These are phyloP conservation scores for Eristalis intricaria DNA, from an alignment of 2,888 invertebrate species.

Conservation along the genomic window DNA sequence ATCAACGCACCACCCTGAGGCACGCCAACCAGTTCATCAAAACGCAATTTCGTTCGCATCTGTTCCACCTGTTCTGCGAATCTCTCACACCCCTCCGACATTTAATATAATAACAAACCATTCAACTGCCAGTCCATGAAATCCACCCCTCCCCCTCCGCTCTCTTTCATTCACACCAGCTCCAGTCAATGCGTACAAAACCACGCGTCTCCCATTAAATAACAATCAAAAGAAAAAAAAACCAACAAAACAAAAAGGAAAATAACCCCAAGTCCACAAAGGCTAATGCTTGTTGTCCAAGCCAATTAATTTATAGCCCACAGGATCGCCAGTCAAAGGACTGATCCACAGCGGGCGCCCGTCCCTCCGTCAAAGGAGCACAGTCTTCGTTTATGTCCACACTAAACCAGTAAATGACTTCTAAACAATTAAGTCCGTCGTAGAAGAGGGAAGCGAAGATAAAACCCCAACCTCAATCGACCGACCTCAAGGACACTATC, in stretches of 20 bases:
- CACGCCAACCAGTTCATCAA: not conserved
- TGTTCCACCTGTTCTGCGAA: not conserved
- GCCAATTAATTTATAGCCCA: slow-evolving; percentile 52
- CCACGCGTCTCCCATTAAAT: not conserved
- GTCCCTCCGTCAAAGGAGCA: not conserved
- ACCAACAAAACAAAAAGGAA: not conserved
- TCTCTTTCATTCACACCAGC: not conserved
- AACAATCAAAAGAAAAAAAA: not conserved
- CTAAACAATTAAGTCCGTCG: slow-evolving; percentile 43
- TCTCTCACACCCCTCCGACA: not conserved
- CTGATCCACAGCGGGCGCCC: not conserved
- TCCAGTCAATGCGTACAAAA: not conserved
- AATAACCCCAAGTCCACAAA: not conserved
- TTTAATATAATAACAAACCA: not conserved
- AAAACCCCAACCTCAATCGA: not conserved
- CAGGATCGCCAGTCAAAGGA: slow-evolving; percentile 15
- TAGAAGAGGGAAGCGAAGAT: slow-evolving; percentile 21
- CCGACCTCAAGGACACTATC: not conserved
- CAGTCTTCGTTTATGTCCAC: slow-evolving; percentile 20
- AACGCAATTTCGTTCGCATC: not conserved
- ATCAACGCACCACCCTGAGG: not conserved
- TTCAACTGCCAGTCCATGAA: not conserved
- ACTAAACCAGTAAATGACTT: slow-evolving; percentile 48
- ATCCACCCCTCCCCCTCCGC: not conserved
- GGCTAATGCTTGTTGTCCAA: slow-evolving; percentile 23